Percentiles rank a stretch among this genome's conserved stretches.
Conservation (phyloP, 23 tunicate genomes). For the Phallusia fumigata region DNA sequence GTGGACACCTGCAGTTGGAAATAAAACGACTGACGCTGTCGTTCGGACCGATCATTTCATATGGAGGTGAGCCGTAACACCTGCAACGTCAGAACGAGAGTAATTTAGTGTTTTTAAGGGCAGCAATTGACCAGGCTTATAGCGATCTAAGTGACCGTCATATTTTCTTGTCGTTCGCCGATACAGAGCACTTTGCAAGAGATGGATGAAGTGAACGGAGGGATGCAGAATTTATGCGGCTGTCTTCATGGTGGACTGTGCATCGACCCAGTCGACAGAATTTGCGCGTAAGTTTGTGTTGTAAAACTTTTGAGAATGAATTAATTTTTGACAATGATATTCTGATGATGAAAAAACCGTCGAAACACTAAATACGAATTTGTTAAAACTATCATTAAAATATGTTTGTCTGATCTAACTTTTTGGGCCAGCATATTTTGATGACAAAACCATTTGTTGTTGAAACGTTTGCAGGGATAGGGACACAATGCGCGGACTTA, state of each 20-base stretch:
- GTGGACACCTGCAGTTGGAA: not conserved
- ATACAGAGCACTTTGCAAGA: not conserved
- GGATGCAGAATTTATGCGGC: not conserved
- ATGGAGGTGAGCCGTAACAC: not conserved
- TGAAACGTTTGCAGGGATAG: too few relatives aligned
- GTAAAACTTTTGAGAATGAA: too few relatives aligned
- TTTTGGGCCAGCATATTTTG: too few relatives aligned
- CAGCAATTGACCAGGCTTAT: not conserved
- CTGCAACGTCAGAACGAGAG: not conserved
- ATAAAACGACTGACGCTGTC: not conserved
- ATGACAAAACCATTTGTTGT: too few relatives aligned
- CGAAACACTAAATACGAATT: too few relatives aligned
- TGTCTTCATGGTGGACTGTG: not conserved
- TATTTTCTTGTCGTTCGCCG: not conserved
- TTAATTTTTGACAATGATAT: too few relatives aligned
- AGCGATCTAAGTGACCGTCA: conserved; percentile 1
- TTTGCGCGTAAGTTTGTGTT: conserved; percentile 11
- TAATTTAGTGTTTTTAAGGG: not conserved
- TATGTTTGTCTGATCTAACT: too few relatives aligned
- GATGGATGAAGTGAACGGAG: not conserved
- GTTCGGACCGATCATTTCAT: not conserved
- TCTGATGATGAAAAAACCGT: too few relatives aligned
- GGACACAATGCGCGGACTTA: too few relatives aligned
- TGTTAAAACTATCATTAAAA: too few relatives aligned
- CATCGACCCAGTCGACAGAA: not conserved